Base-by-base conservation (phyloP, 1,140 invertebrate genomes). In the Gonioctena quinquepunctata region DNA sequence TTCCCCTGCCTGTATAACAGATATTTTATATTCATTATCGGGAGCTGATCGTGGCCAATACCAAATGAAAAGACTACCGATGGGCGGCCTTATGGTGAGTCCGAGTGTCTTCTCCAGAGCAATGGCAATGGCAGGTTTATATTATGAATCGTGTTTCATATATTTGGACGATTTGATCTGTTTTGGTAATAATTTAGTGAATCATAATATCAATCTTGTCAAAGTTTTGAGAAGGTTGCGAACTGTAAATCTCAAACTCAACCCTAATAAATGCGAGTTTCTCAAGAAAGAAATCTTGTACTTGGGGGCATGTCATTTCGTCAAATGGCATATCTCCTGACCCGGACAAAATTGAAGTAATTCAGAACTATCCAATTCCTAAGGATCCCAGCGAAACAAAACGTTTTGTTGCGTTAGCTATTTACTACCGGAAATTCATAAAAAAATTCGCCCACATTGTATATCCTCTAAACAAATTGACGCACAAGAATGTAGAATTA, bases 191-290 rank as follows among this genome's bases (percentile, higher is more conserved):
- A 75, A 70, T 13, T 70, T 85, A 33, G 70, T 79, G 48, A 67
- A 83, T 71, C 82, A 84, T 65, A 72, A 75, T 5, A 54, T 76
- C 25, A 78, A 79, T 71, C 52, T 86, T 11, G 61, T 57, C 28
- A 61, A 76, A 61, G 69, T 84, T n/a, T 81, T 85, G 28, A 27
- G 76, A 5, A 71, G 69, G 65, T 63, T 86, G 7, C 71, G 77
- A 60, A 26, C 79, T 67, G 50, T 78, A 68, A 82, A 82, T 54
- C 69, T 87, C 22, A 84, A 85, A 76, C 23, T 85, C n/a, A 79
- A 87, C 74, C 82, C 81, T 0, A 77, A 80, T 16, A 86, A 87
- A 77, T 86, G 83, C 62, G 76, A 83, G 64, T 87, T 87, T 77
- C 65, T 84, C 11, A 77, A 77, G 69, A 73, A 78, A 33, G 80